Conservation (phyloP, 1,140 invertebrate genomes). For the Nilaparvata lugens region DNA sequence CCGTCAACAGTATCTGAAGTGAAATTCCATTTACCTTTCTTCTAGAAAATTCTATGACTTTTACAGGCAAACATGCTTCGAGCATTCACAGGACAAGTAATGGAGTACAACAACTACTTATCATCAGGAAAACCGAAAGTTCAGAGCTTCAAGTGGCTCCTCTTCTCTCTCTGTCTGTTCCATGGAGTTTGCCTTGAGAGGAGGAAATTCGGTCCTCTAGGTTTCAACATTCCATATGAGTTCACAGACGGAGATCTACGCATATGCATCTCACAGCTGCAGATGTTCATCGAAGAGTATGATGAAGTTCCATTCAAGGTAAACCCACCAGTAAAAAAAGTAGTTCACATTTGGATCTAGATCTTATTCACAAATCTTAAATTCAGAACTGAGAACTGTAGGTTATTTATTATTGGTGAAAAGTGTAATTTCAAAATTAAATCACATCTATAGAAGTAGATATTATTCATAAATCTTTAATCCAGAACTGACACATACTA, state of each 20-base stretch:
- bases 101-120: constrained; percentile 45
- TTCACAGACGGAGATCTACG: constrained; percentile 65
- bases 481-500: too few relatives aligned
- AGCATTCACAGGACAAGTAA: constrained; percentile 44
- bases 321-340: constrained; percentile 21
- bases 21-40: not conserved
- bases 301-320: constrained; percentile 52
- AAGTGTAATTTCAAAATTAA: too few relatives aligned
- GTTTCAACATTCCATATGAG: constrained; percentile 67
- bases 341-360: not conserved
- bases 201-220: constrained; percentile 59
- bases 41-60: not conserved
- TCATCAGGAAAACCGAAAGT: constrained; percentile 42
- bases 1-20: too few relatives aligned
- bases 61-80: constrained; percentile 51
- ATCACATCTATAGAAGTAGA: too few relatives aligned
- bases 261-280: constrained; percentile 59
- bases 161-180: constrained; percentile 62
- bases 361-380: not conserved
- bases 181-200: constrained; percentile 59
- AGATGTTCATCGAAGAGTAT: constrained; percentile 56
- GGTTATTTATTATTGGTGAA: too few relatives aligned
- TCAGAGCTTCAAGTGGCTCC: constrained; percentile 48
- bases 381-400: not conserved
- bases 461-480: too few relatives aligned